These are phyloP conservation scores for Archegozetes longisetosus DNA, from an alignment of 1,140 invertebrate species.

Conservation along the genomic window DNA sequence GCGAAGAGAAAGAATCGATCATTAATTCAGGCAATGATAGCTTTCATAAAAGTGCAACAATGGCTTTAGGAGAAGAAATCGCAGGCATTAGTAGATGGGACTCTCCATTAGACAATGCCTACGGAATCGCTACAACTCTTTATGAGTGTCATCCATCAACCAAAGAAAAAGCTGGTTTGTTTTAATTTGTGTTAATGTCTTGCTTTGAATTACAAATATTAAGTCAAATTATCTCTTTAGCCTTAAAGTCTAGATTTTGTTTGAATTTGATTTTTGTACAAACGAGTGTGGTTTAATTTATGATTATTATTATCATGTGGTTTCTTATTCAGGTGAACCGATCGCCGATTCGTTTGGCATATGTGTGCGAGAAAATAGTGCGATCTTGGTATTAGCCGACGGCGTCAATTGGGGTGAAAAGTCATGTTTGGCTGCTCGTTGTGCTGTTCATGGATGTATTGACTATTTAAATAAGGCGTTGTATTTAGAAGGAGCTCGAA, in stretches of 20 bases:
- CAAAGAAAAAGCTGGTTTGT: conserved; percentile 40
- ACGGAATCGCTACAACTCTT: conserved; percentile 47
- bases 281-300: not conserved
- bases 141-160: conserved; percentile 64
- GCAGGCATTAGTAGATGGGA: conserved; percentile 53
- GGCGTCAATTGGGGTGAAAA: conserved; percentile 89
- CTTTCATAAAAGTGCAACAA: not conserved
- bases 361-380: conserved; percentile 56
- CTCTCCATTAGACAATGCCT: conserved; percentile 43
- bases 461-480: conserved; percentile 65
- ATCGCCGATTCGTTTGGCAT: conserved; percentile 80
- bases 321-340: conserved; percentile 47
- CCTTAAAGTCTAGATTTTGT: not conserved
- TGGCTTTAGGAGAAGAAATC: conserved; percentile 26
- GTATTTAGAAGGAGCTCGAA: conserved; percentile 34
- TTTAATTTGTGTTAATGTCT: not conserved
- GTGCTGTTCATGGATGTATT: conserved; percentile 69
- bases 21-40: not conserved
- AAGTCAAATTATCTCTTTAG: no score
- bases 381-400: conserved; percentile 67
- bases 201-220: not conserved
- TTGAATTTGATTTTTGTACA: not conserved
- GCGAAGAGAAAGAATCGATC: not conserved
- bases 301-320: not conserved
- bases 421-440: conserved; percentile 66